Percentiles rank a stretch among this genome's conserved stretches.
These are phyloP conservation scores for Cromileptes altivelis DNA, from an alignment of 2,113 vertebrate genomes.

Conservation along the genomic window DNA sequence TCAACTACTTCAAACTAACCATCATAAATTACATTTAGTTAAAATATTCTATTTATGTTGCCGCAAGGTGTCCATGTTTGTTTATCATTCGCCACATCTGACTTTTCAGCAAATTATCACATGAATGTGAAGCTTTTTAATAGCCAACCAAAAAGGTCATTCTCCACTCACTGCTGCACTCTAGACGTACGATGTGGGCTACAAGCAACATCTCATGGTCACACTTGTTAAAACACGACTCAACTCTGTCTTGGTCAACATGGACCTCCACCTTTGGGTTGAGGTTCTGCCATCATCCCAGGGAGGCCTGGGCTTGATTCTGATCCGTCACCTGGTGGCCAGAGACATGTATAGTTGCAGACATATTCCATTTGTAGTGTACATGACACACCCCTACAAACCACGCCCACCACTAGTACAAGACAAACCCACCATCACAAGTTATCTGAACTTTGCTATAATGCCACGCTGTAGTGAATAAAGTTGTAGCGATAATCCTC, in stretches of 20 bases:
- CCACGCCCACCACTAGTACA: no score
- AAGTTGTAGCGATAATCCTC: no score
- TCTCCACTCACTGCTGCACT: neutral
- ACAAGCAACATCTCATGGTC: slow-evolving; percentile 44
- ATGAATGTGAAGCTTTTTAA: neutral
- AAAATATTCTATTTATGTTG: no score
- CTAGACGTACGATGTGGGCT: neutral
- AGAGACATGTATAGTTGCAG: no score
- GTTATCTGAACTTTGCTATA: no score
- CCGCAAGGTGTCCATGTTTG: neutral
- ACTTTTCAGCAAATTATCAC: neutral
- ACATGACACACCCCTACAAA: no score
- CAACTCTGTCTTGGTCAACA: slow-evolving; percentile 82
- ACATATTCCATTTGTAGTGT: no score
- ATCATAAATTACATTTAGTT: no score
- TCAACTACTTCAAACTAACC: no score
- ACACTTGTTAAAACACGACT: neutral
- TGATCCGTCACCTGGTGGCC: slow-evolving; percentile 69
- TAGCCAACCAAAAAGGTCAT: neutral
- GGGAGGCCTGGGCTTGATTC: slow-evolving; percentile 90
- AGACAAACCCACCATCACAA: no score
- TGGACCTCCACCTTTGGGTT: slow-evolving; percentile 98
- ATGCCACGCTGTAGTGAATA: no score
- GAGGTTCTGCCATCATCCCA: slow-evolving; percentile 93
- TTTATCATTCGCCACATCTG: neutral